These are phyloP conservation scores for Tipula confusa DNA, from an alignment of 2,888 invertebrate species.

Conservation along the genomic window DNA sequence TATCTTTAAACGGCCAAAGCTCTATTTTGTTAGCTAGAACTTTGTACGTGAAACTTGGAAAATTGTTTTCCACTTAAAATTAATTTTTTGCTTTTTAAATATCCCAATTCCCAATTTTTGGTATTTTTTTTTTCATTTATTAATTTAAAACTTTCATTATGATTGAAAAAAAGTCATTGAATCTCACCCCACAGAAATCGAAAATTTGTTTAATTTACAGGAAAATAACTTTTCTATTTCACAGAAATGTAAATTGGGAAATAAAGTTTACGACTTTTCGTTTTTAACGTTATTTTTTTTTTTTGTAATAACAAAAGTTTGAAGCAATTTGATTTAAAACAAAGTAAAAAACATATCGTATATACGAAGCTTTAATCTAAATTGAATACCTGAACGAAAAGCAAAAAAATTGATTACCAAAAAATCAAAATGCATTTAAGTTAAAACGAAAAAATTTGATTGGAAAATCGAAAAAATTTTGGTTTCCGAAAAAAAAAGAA, in stretches of 20 bases:
- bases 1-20: too few species aligned
- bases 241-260: background rate
- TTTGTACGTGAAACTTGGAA: too few species aligned
- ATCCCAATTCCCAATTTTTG: background rate
- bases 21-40: too few species aligned
- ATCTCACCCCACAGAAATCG: background rate
- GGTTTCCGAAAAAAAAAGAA: background rate
- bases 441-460: background rate
- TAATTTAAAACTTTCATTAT: background rate
- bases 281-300: too few species aligned
- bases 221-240: constrained; percentile 9
- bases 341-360: background rate
- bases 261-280: background rate
- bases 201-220: constrained; percentile 5
- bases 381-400: background rate
- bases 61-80: background rate
- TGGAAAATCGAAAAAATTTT: background rate
- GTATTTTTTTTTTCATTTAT: background rate
- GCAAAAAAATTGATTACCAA: background rate
- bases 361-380: background rate
- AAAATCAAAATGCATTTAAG: constrained; percentile 3
- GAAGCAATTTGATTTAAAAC: constrained; percentile 1
- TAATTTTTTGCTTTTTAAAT: background rate
- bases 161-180: constrained; percentile 13
- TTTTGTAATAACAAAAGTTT: background rate